Evolutionary conservation across 23 tunicate genomes (phyloP).

Genomic region (Pegea sp.): DNA sequence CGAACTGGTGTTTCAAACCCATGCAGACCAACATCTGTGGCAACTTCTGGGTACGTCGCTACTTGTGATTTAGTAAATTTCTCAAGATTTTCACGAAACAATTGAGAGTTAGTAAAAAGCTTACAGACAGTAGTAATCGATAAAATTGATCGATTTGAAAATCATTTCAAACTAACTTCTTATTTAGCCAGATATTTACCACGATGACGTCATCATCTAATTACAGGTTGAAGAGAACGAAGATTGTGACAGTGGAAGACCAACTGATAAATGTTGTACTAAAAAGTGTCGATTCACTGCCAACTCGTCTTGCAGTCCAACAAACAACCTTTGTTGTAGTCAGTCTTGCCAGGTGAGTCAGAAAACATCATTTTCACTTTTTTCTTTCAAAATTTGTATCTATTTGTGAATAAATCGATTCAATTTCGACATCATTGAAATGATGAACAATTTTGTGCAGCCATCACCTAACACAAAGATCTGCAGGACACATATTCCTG

Average conservation of each 20-base stretch:
- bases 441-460: too few species aligned
- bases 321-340: slow-evolving; percentile 46
- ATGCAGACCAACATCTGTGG: background rate
- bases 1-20: background rate
- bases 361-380: too few species aligned
- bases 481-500: slow-evolving; percentile 36
- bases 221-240: slow-evolving; percentile 57
- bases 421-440: too few species aligned
- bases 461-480: slow-evolving; percentile 8
- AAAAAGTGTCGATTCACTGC: slow-evolving; percentile 32
- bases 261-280: slow-evolving; percentile 22
- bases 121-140: too few species aligned
- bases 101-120: too few species aligned
- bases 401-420: too few species aligned
- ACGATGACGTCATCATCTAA: background rate
- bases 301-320: slow-evolving; percentile 51
- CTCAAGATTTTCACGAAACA: too few species aligned
- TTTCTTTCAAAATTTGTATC: too few species aligned
- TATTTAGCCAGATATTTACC: too few species aligned
- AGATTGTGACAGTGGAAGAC: slow-evolving; percentile 67
- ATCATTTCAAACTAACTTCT: too few species aligned
- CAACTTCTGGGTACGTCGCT: background rate
- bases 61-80: too few species aligned
- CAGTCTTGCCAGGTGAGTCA: slow-evolving; percentile 92
- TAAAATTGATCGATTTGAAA: too few species aligned